Evolutionary conservation across 1,140 invertebrate species (phyloP).

Genomic region (Phenacoccus solenopsis): DNA sequence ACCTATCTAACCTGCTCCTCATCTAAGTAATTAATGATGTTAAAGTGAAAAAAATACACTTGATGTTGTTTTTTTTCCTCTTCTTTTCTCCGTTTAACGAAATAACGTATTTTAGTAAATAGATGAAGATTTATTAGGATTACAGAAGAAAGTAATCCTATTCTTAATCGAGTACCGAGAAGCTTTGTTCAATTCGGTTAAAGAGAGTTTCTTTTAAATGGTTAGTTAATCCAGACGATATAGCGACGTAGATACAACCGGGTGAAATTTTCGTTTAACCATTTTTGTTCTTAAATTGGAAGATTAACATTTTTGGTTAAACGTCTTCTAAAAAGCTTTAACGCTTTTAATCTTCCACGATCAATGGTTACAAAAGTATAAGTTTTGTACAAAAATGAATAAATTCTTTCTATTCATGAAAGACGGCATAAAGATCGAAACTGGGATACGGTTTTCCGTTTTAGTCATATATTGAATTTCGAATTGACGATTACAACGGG

Average conservation of each 20-base stretch:
- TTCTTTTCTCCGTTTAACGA: not conserved
- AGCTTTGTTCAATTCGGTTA: slow-evolving; percentile 1
- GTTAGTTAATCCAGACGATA: not conserved
- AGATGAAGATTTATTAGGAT: slow-evolving; percentile 3
- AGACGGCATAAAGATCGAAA: no score
- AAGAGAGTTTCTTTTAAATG: not conserved
- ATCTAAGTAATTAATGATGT: no score
- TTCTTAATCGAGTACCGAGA: not conserved
- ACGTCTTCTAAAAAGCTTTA: not conserved
- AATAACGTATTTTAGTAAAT: slow-evolving; percentile 3
- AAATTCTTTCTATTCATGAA: no score
- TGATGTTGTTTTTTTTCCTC: no score
- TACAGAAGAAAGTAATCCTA: slow-evolving; percentile 1
- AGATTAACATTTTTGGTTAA: not conserved
- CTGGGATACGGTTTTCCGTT: no score
- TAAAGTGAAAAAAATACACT: no score
- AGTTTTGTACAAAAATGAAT: no score
- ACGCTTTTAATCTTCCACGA: not conserved
- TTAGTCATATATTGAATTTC: no score
- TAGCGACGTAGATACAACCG: not conserved
- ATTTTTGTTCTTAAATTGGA: not conserved
- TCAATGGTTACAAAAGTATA: not conserved
- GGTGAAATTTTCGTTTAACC: not conserved
- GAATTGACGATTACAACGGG: no score
- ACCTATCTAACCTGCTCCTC: no score